phyloP scores from a whole-genome alignment of 2,888 invertebrate genomes.

The Automeris io region DNA sequence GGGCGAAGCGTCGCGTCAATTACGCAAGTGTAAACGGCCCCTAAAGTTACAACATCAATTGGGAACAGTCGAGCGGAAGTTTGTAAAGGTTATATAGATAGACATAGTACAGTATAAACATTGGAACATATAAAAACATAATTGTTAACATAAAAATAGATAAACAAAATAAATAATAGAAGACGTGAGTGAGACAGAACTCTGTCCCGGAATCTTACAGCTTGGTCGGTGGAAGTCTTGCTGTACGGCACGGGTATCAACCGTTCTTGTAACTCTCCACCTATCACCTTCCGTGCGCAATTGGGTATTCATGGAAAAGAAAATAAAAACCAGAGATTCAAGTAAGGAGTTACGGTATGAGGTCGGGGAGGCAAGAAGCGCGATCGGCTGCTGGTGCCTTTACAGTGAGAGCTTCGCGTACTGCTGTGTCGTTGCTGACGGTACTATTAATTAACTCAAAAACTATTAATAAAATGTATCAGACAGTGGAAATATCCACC shows the following conservation, averaged over 20 bases:
- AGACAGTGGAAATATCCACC: too few species aligned
- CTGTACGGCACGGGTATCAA: slow-evolving; percentile 99
- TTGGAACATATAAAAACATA: slow-evolving; percentile 45
- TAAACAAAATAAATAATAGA: slow-evolving; percentile 17
- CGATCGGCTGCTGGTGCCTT: too few species aligned
- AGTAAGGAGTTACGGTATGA: slow-evolving; percentile 56
- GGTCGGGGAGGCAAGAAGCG: not conserved
- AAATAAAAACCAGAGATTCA: slow-evolving; percentile 76
- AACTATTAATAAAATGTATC: not conserved
- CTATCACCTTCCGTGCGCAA: slow-evolving; percentile 99
- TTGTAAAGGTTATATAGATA: slow-evolving; percentile 56
- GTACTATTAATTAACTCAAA: not conserved
- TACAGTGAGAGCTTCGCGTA: not conserved
- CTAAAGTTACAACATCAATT: slow-evolving; percentile 42
- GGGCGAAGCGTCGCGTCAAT: too few species aligned
- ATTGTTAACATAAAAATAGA: slow-evolving; percentile 49
- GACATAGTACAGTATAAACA: slow-evolving; percentile 62
- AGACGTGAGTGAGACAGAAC: slow-evolving; percentile 60
- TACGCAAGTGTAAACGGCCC: too few species aligned
- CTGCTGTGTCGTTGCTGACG: not conserved
- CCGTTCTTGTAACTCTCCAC: slow-evolving; percentile 99
- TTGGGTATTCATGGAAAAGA: slow-evolving; percentile 87
- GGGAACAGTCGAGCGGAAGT: slow-evolving; percentile 30
- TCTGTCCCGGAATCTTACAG: slow-evolving; percentile 87
- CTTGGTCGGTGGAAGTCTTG: slow-evolving; percentile 99